Base-by-base conservation (phyloP, 2,113 vertebrate genomes). In the Albula glossodonta region DNA sequence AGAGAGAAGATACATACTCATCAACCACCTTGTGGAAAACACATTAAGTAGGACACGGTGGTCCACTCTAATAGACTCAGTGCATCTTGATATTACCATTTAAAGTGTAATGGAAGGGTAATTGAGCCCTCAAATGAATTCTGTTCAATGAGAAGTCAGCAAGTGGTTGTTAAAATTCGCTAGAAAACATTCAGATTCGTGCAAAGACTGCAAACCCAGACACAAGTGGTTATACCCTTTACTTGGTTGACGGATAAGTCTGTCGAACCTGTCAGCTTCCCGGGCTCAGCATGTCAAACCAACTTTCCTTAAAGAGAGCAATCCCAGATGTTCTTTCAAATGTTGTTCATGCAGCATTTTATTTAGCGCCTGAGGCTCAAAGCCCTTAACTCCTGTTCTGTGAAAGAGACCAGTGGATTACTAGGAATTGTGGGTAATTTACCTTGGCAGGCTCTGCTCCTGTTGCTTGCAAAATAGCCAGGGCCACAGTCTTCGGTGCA, bases 361-460 rank as follows among this genome's bases (percentile, higher is more conserved):
- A 19, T 66, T 22, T 19, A 66, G 60, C 4, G 7, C 17, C 60
- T 22, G 15, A 22, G 60, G 60, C 60, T 66, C 60, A 66, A 19
- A 66, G 22, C 56, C 56, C 56, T 60, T 60, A 60, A 66, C 60
- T 22, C 57, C 57, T 66, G 17, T 22, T 15, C 60, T 66, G 1
- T 22, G 60, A 66, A 66, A 66, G 9, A 15, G 22, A 66, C 1
- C 5, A 66, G 60, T 22, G 60, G 60, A 74, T 31, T n/a, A 74
- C 8, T n/a, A 22, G 63, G 63, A 22, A 70, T 19, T 31, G n/a
- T 11, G 49, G 92, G 91, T 84, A 88, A 80, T 88, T 93, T 85
- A 96, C 96, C 94, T 91, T 94, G 57, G 87, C 96, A 97, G 1
- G 89, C 86, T 17, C 91, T 90, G 77, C 88, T 95, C 86, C 3